Evolutionary conservation across 2,113 vertebrate species (phyloP), one percentile per base, ranked within the genome.

Genomic region (Lophotis ruficrista): DNA sequence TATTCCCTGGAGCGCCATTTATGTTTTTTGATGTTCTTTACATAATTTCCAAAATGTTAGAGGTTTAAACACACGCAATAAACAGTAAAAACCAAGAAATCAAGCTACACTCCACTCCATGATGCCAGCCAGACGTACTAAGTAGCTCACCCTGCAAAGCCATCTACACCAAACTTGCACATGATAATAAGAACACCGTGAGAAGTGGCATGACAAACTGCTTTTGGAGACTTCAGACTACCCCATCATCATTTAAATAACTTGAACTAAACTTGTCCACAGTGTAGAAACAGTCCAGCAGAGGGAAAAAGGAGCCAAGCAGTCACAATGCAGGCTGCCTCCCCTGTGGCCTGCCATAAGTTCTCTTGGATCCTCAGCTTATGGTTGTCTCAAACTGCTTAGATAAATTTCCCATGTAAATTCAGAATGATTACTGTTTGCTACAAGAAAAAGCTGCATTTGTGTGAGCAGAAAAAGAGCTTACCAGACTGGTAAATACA

Each of bases 331-430:
- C 37, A 83, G 47, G 71, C 85, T 89, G 66, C 80, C 85, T 94
- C 69, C 57, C 17, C 57, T 68, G 65, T 19, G 80, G 64, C 51
- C 65, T 78, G 76, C 33, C 25, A 0, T 75, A 79, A 87, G 16
- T 41, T 90, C 83, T 65, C 73, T 43, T 77, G 72, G 65, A 70
- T 72, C 69, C 56, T 70, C 57, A 75, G 48, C 71, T 75, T 60
- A 56, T 1, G 50, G 92, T 33, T 82, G 83, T 82, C 89, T 94
- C 80, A 90, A 73, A 77, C 64, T 48, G 53, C 76, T 89, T 53
- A 61, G 69, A 87, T 57, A 92, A 82, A 96, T 65, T 87, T 91
- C 86, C 91, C 87, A n/a, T 85, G 93, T 87, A 96, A 96, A 95
- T 76, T 73, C 80, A 81, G 77, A 87, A 56, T 53, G 93, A 61